Percentiles rank a stretch among this genome's conserved stretches.
Conservation (phyloP, 2,797 vertebrate genomes). For the Sebastes vulpes region DNA sequence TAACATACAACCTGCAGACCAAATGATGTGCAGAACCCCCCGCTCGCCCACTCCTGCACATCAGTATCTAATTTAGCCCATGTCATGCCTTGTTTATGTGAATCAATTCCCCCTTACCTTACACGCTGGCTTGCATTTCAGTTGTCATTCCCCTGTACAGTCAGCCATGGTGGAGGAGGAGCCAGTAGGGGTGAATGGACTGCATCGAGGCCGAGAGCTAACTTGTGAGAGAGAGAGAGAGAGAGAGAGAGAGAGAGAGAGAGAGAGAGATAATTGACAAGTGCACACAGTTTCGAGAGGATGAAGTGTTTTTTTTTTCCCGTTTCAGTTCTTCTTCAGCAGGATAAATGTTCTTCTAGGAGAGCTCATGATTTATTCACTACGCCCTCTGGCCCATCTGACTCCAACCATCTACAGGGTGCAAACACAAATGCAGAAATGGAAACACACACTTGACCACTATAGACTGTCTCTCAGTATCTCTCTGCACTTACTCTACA, state of each 20-base stretch:
- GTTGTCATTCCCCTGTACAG: neutral
- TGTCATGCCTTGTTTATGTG: slow-evolving; percentile 16
- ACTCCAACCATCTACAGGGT: slow-evolving; percentile 9
- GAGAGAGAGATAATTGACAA: slow-evolving; percentile 26
- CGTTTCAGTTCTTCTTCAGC: slow-evolving; percentile 15
- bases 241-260: slow-evolving; percentile 18
- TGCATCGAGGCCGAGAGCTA: neutral
- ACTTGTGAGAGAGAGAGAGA: neutral
- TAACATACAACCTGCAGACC: slow-evolving; percentile 11
- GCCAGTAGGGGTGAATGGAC: neutral
- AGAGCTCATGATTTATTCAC: slow-evolving; percentile 78
- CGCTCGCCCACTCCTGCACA: neutral
- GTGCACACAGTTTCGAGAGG: slow-evolving; percentile 17
- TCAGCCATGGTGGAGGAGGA: slow-evolving; percentile 13
- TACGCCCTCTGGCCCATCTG: slow-evolving; percentile 52
- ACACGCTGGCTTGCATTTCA: neutral
- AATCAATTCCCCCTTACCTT: neutral
- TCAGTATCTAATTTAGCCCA: slow-evolving; percentile 1
- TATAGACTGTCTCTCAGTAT: neutral
- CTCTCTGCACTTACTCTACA: neutral
- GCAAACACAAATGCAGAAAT: neutral
- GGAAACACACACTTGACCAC: slow-evolving; percentile 18
- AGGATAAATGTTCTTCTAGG: slow-evolving; percentile 65
- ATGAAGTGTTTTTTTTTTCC: neutral
- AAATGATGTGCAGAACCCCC: neutral